These are phyloP conservation scores for Cyanoderma ruficeps DNA, from an alignment of 2,113 vertebrate species.

Conservation along the genomic window DNA sequence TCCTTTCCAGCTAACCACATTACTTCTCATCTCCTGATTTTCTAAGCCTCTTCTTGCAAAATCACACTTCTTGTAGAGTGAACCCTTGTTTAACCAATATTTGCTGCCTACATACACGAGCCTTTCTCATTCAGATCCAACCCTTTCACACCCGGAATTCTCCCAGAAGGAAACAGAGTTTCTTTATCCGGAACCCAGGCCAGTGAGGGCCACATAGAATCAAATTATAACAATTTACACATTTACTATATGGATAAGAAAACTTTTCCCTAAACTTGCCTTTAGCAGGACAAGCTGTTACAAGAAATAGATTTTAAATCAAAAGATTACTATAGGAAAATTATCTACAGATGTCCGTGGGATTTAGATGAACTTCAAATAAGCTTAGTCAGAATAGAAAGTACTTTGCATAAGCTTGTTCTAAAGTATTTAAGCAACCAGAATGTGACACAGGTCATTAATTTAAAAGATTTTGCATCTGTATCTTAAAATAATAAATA, in stretches of 20 bases:
- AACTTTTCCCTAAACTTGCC: neutral
- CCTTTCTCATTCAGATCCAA: neutral
- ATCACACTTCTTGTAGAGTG: neutral
- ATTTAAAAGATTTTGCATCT: neutral
- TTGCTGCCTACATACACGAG: neutral
- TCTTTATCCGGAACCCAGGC: neutral
- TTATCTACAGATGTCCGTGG: neutral
- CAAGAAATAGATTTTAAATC: neutral
- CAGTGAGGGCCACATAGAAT: neutral
- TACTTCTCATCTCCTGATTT: neutral
- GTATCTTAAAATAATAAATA: neutral
- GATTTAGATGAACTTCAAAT: neutral
- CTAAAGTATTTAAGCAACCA: neutral
- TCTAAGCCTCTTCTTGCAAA: neutral
- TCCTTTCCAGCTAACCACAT: fast-evolving
- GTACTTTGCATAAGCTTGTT: neutral
- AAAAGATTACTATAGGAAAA: neutral
- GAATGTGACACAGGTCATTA: neutral
- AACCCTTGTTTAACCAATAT: neutral
- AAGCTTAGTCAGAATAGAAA: neutral
- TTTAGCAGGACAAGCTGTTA: neutral
- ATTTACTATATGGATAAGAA: neutral
- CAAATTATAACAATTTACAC: neutral
- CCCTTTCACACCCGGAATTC: neutral
- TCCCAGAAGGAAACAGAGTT: neutral